Evolutionary conservation across 2,113 vertebrate species (phyloP), one percentile per base, ranked within the genome.

Genomic region (Sapayoa aenigma): DNA sequence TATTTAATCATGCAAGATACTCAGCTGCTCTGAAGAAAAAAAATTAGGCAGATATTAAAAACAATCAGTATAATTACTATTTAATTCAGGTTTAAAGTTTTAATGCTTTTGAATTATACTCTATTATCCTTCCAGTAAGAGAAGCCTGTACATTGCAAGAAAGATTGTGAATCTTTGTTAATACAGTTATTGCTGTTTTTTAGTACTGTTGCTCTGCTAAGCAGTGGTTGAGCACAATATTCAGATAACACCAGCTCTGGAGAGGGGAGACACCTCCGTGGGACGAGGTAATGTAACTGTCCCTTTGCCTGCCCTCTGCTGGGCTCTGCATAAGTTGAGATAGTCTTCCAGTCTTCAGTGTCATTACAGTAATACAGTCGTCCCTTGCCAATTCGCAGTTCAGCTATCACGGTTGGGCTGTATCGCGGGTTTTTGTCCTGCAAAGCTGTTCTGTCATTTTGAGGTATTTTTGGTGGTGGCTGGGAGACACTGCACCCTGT

Each of bases 81-180:
- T 93, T 90, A 90, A 93, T 80, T 24, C 56, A 94, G 27, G 75
- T 80, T 89, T 93, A 83, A 90, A 85, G 21, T 74, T 90, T 66
- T 85, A 93, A 88, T 80, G 50, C 30, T 62, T 95, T 93, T 87
- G 80, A 95, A 94, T 95, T 95, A 77, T 55, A 76, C 47, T 80
- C 71, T 55, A 93, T 95, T 94, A 95, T 77, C 27, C 65, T 77
- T 80, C 31, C 50, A 94, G 31, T 56, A 65, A 59, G 28, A 80
- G 72, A 88, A 80, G 47, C 52, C 68, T 86, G 59, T 30, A 58
- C 5, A 41, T 56, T 63, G 21, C 24, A 80, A 74, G 55, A 71
- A 83, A 63, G 72, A 47, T 9, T 27, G 18, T 49, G 71, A 53
- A 33, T 85, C 44, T 89, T 82, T 56, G 22, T 87, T 83, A 73